A percentile compares a stretch with the other conserved stretches of the same genome.
Conservation (phyloP, 2,888 invertebrate species). For the Conchocele bisecta region DNA sequence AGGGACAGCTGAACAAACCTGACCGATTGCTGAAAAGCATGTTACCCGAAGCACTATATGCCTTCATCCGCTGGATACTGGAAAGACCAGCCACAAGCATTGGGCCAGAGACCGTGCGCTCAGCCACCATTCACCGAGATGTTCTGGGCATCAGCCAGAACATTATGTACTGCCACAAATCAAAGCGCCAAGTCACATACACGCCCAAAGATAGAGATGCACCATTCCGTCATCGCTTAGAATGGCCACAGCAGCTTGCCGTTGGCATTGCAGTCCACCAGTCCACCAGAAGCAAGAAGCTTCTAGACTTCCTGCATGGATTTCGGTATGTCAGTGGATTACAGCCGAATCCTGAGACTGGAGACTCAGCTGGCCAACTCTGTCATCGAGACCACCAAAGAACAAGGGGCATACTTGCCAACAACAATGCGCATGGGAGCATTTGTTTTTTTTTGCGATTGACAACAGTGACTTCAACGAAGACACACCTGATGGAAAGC, state of each 20-base stretch:
- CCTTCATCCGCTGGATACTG: too few relatives aligned
- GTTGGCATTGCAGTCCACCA: background rate
- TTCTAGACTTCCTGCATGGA: background rate
- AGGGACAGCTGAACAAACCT: too few relatives aligned
- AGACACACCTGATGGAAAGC: slow-evolving; percentile 11
- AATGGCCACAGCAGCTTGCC: slow-evolving; percentile 7
- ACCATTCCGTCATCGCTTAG: background rate
- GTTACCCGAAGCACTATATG: too few relatives aligned
- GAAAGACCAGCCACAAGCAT: too few relatives aligned
- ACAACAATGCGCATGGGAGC: background rate
- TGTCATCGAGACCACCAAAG: background rate
- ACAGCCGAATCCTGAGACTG: background rate
- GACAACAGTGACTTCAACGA: slow-evolving; percentile 6
- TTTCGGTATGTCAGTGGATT: background rate
- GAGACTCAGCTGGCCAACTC: background rate
- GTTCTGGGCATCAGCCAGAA: too few relatives aligned
- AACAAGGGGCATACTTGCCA: background rate
- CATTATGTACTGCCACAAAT: too few relatives aligned
- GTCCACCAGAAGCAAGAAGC: background rate
- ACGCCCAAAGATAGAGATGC: too few relatives aligned
- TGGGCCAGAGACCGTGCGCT: too few relatives aligned
- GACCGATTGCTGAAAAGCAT: too few relatives aligned
- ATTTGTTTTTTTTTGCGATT: slow-evolving; percentile 11
- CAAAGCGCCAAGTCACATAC: too few relatives aligned
- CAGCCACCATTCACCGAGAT: too few relatives aligned